Evolutionary conservation across 2,888 invertebrate genomes (phyloP).

Genomic region (Chironomus tentans): DNA sequence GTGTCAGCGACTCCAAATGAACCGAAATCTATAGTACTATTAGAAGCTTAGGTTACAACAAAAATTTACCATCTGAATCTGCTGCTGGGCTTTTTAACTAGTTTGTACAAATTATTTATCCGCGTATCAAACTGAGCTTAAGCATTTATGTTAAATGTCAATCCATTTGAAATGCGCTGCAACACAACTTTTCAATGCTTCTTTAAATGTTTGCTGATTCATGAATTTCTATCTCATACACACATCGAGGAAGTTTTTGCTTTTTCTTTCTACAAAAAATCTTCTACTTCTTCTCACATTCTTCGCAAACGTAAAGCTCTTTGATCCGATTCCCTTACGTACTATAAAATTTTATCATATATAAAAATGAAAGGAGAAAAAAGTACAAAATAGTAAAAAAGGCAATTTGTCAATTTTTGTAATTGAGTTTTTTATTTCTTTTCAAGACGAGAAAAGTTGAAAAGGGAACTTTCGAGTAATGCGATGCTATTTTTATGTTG

Average conservation of each 20-base stretch:
- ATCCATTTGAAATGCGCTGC: no score
- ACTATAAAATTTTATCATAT: neutral
- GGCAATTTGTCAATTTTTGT: conserved; percentile 6
- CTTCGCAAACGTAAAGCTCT: neutral
- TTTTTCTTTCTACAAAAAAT: neutral
- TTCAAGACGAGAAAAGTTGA: neutral
- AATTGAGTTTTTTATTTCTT: neutral
- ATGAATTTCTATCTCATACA: neutral
- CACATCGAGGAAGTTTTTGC: neutral
- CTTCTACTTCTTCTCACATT: neutral
- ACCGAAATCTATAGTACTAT: no score
- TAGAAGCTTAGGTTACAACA: no score
- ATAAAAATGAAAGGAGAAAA: neutral
- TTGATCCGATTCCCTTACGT: neutral
- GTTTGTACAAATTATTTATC: no score
- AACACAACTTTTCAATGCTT: neutral
- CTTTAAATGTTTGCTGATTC: neutral
- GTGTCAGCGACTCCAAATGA: no score
- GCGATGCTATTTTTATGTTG: neutral
- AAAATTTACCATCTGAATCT: no score
- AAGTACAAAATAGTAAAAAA: neutral
- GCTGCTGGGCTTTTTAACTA: no score
- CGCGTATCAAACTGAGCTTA: no score
- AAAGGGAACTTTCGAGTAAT: neutral
- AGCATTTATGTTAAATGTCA: no score